Base-by-base conservation (phyloP, 37 sponge, comb jelly and placozoan species). In the Bolinopsis microptera region DNA sequence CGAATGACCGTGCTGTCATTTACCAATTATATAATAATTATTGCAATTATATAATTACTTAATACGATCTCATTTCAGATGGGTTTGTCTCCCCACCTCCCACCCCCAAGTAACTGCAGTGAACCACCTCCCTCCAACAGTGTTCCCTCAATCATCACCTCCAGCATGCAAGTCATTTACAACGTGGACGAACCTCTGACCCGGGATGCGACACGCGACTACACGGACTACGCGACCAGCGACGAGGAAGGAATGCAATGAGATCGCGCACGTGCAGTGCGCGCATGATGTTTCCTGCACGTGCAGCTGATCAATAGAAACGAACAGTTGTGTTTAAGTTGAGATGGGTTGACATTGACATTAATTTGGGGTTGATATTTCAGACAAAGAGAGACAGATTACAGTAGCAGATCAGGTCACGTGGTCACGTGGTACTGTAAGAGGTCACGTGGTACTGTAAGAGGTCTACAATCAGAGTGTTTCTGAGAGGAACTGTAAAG, bases 141-240 rank as follows among this genome's bases (percentile, higher is more conserved):
- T 30, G 5, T 1, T 32, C 61, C 90, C n/a, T 86, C 90, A 40
- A 86, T 86, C n/a, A 86, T 86, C 90, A 86, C 90, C n/a, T 86
- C 90, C 61, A 41, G 61, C 61, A 86, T 86, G 28, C 32, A 86
- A 28, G 90, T 86, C 61, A 41, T 86, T 48, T 86, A 86, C 90
- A 32, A 27, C 80, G 33, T 77, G 21, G 80, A 77, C 0, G 27
- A 77, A 21, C 36, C 36, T 13, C 16, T 32, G 9, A 13, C 1
- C 18, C 33, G 80, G 80, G 74, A 70, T 5, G 30, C 74, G 25
- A 9, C 1, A 1, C 35, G 21, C 36, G 35, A 32, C 1, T 77
- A 77, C 80, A 13, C 80, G 36, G 80, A 77, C 37, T 16, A 77
- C 80, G 27, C 33, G 35, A 21, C 80, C 21, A 77, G 80, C 32